Evolutionary conservation across 2,888 invertebrate genomes (phyloP).

Genomic region (Neoascia interrupta): DNA sequence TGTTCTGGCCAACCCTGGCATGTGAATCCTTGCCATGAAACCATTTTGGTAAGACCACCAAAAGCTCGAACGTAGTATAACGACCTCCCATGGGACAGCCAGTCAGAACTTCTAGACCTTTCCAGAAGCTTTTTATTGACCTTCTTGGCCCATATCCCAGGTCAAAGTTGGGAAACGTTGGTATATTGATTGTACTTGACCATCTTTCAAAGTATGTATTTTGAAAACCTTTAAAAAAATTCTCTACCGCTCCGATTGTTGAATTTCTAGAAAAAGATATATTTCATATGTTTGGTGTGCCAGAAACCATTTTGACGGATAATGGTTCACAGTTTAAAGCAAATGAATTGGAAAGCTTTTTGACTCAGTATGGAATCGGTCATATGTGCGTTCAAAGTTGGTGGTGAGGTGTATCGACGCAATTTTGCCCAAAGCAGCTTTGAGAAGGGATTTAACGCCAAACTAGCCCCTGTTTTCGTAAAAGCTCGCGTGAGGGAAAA

Average conservation of each 20-base stretch:
- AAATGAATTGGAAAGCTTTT: not conserved
- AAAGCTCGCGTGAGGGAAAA: too few species aligned
- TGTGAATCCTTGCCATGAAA: not conserved
- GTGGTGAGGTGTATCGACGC: too few species aligned
- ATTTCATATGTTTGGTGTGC: not conserved
- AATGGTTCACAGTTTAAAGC: slow-evolving; percentile 5
- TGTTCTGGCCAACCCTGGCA: not conserved
- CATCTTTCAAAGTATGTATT: slow-evolving; percentile 1
- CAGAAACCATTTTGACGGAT: not conserved
- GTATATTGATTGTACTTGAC: not conserved
- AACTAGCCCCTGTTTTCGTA: too few species aligned
- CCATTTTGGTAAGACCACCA: too few species aligned
- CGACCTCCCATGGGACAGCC: too few species aligned
- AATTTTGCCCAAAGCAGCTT: too few species aligned
- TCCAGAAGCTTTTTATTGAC: not conserved
- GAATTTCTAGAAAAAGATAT: not conserved
- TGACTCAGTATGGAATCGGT: not conserved
- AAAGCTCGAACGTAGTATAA: too few species aligned
- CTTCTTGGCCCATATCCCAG: not conserved
- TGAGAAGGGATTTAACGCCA: too few species aligned
- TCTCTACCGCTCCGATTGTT: not conserved
- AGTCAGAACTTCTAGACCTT: not conserved
- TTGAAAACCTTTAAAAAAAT: too few species aligned
- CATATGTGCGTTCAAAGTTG: too few species aligned
- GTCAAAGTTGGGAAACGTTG: not conserved